Percentiles rank a stretch among this genome's conserved stretches.
Evolutionary conservation across 2,113 vertebrate genomes (phyloP).

Genomic region (Austrofundulus limnaeus): DNA sequence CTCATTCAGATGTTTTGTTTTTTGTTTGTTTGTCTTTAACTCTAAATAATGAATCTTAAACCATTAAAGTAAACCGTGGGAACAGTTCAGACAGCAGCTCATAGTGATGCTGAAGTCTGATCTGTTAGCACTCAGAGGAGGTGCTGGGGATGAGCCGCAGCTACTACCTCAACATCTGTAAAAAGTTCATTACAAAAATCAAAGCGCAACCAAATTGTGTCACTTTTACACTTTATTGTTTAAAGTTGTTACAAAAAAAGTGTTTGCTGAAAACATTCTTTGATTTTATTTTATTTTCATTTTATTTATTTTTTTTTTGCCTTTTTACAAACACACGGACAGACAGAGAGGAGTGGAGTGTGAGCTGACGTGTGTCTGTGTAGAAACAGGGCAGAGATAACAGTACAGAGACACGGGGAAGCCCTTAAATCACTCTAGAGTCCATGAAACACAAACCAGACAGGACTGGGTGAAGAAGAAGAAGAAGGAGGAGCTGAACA

Average conservation of each 20-base stretch:
- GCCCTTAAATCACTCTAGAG: constrained; percentile 61
- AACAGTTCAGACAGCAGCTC: no score
- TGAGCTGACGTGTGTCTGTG: neutral
- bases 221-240: constrained; percentile 80
- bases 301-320: no score
- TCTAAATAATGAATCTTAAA: no score
- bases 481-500: constrained; percentile 3
- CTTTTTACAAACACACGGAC: constrained; percentile 63
- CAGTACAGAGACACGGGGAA: constrained; percentile 49
- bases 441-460: constrained; percentile 2
- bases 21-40: no score
- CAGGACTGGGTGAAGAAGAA: constrained; percentile 5
- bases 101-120: no score
- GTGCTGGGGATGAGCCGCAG: no score
- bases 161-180: no score
- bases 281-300: no score
- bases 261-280: constrained; percentile 75
- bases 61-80: no score
- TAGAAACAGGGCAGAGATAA: constrained; percentile 26
- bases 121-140: no score
- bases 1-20: no score
- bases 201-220: constrained; percentile 26
- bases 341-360: constrained; percentile 19
- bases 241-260: constrained; percentile 82
- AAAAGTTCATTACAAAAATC: no score